These are phyloP conservation scores for Holothuria leucospilota DNA, from an alignment of 53 echinoderm and acorn worm genomes.

Conservation along the genomic window DNA sequence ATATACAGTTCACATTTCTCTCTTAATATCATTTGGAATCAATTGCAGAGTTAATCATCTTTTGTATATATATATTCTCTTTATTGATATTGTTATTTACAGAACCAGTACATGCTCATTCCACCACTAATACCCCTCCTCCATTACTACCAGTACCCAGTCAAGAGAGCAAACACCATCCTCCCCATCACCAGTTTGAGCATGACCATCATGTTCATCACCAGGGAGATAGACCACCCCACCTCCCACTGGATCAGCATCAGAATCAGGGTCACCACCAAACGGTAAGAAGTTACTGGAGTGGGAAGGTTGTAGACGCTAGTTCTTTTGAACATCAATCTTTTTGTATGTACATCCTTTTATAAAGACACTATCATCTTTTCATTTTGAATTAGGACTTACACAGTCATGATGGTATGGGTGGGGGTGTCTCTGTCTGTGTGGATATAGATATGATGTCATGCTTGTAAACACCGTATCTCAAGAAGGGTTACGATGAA, in stretches of 20 bases:
- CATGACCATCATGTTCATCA: not conserved
- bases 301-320: not conserved
- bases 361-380: too few relatives aligned
- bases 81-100: not conserved
- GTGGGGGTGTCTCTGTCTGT: too few relatives aligned
- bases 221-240: not conserved
- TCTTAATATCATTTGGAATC: too few relatives aligned
- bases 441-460: too few relatives aligned
- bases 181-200: constrained; percentile 26
- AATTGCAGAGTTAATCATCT: too few relatives aligned
- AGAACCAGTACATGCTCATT: constrained; percentile 38
- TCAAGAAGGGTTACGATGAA: too few relatives aligned
- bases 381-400: too few relatives aligned
- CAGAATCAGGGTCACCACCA: not conserved
- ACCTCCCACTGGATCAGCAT: not conserved
- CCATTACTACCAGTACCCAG: not conserved
- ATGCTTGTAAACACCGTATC: too few relatives aligned
- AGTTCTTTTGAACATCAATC: not conserved
- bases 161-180: not conserved
- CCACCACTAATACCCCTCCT: not conserved
- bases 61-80: too few relatives aligned
- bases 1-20: too few relatives aligned
- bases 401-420: too few relatives aligned
- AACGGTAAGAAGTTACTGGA: not conserved
- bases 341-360: too few relatives aligned